Conservation (phyloP, 2,888 invertebrate genomes). For the Quadroppia sp. region DNA sequence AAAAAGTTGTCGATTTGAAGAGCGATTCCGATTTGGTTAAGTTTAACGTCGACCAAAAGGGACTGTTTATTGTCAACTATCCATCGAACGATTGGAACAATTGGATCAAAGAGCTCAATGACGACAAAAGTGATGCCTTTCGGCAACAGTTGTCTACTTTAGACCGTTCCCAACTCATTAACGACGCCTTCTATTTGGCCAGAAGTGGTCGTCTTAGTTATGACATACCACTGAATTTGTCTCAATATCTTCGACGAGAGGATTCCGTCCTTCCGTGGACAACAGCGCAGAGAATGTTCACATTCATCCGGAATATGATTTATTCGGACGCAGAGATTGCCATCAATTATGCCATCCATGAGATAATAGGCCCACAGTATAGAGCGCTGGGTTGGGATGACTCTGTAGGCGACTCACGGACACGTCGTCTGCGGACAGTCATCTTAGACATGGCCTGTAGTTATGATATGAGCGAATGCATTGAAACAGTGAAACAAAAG, state of each 20-base stretch:
- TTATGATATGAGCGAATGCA: constrained; percentile 14
- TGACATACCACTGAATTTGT: constrained; percentile 50
- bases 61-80: constrained; percentile 55
- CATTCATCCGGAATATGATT: constrained; percentile 18
- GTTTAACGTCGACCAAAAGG: constrained; percentile 71
- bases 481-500: not conserved
- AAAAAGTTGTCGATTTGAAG: not conserved
- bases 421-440: constrained; percentile 8
- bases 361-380: constrained; percentile 15
- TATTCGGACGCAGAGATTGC: constrained; percentile 31
- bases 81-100: constrained; percentile 53
- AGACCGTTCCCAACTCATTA: constrained; percentile 77
- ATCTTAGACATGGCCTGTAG: constrained; percentile 34
- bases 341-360: constrained; percentile 13
- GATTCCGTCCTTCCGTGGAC: constrained; percentile 50
- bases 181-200: constrained; percentile 64
- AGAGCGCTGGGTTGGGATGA: constrained; percentile 32
- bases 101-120: constrained; percentile 53
- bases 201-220: constrained; percentile 61
- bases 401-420: constrained; percentile 4
- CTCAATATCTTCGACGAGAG: constrained; percentile 50
- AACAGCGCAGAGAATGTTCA: constrained; percentile 45
- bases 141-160: constrained; percentile 51
- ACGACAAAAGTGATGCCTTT: constrained; percentile 63
- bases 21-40: constrained; percentile 17